Conservation (phyloP, 1,140 invertebrate genomes). For the Laupala kohalensis region DNA sequence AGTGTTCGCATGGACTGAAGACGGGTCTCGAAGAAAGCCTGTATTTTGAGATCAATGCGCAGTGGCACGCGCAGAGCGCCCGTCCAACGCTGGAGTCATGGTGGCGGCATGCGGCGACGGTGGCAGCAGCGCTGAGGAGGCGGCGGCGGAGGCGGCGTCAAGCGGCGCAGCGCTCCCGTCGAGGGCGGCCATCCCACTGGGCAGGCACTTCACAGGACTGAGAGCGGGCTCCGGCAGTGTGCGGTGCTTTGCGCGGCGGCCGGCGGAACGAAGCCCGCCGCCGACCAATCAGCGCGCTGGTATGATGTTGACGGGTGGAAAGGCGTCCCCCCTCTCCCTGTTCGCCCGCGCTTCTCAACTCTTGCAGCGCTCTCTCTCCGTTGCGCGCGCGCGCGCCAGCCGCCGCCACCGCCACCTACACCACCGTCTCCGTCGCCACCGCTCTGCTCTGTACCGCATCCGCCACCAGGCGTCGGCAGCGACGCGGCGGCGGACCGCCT, state of each 20-base stretch:
- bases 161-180: not conserved
- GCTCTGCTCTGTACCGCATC: not conserved
- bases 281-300: slow-evolving; percentile 12
- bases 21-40: no score
- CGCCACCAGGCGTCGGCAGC: not conserved
- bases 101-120: not conserved
- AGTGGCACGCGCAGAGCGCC: no score
- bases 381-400: not conserved
- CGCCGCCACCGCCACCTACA: not conserved
- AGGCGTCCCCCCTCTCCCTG: not conserved
- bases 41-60: not conserved
- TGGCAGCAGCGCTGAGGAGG: no score
- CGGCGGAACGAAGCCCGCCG: not conserved
- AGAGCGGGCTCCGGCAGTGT: not conserved
- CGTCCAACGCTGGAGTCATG: not conserved
- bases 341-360: not conserved
- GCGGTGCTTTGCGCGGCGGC: not conserved
- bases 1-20: no score
- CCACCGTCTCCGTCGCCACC: not conserved
- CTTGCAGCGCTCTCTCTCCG: not conserved
- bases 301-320: slow-evolving; percentile 8
- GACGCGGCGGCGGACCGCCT: not conserved
- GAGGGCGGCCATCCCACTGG: slow-evolving; percentile 1
- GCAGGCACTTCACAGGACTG: slow-evolving; percentile 3
- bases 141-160: not conserved